Evolutionary conservation across 2,797 vertebrate genomes (phyloP), one percentile per base, ranked within the genome.

Genomic region (Sebastes vulpes): DNA sequence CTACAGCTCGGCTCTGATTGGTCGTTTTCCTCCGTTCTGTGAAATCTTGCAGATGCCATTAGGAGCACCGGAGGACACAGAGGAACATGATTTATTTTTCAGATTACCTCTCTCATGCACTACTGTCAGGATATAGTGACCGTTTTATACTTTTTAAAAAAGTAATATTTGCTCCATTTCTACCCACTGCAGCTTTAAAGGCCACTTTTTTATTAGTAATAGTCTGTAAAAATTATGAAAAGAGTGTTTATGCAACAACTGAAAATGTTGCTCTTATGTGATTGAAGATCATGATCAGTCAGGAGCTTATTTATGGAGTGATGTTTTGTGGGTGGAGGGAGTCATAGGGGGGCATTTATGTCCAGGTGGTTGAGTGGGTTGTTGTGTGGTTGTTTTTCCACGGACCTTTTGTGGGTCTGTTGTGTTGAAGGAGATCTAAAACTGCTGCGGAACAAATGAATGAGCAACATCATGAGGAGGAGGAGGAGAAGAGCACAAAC

Each of bases 351-450:
- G 12, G 20, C 20, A 59, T 72, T 69, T 75, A 29, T 65, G 82
- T 75, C 77, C 85, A 77, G 82, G 85, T 85, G 79, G 32, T 16
- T 77, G 73, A 73, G 61, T 65, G 77, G 81, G 83, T 76, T 68
- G 68, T 59, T 69, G 10, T 42, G 38, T 42, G 35, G 11, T 38
- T 38, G 14, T 42, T 80, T 65, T 72, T 54, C 57, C 46, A 77
- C 57, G 65, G 52, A 26, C 52, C 21, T 52, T 52, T 29, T 46
- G 59, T 70, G 58, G 20, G 63, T 69, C 25, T 78, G 31, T 58
- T 73, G 46, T 81, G 75, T 32, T 69, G 53, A 68, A 61, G 57
- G 76, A 79, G 65, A 68, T 46, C 71, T 58, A 48, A 42, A 78
- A 23, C 68, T 32, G 50, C 78, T 75, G 70, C 64, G 71, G 78